Evolutionary conservation across 2,888 invertebrate species (phyloP).

Genomic region (Heteromurus nitidus): DNA sequence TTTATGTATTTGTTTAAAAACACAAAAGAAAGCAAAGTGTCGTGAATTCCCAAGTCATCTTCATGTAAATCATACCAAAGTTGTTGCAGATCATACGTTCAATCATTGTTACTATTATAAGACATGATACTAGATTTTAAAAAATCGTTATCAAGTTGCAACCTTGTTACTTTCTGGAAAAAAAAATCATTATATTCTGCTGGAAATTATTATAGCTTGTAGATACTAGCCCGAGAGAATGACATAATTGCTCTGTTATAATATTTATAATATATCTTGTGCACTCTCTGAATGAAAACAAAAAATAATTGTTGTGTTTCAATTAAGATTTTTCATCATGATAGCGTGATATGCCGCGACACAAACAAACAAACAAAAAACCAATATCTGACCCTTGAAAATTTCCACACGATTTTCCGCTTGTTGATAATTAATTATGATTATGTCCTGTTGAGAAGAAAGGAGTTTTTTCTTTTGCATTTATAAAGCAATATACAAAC

Average conservation of each 20-base stretch:
- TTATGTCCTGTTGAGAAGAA: constrained; percentile 51
- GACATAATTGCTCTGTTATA: constrained; percentile 33
- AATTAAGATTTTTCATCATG: constrained; percentile 19
- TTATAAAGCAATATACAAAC: constrained; percentile 52
- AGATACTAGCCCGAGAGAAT: constrained; percentile 33
- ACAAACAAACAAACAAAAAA: background rate
- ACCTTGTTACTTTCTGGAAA: constrained; percentile 55
- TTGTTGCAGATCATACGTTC: constrained; percentile 64
- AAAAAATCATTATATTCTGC: constrained; percentile 34
- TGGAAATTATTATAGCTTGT: constrained; percentile 43
- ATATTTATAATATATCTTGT: constrained; percentile 29
- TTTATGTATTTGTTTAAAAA: constrained; percentile 37
- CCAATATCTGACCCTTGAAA: constrained; percentile 18
- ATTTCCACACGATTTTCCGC: constrained; percentile 33
- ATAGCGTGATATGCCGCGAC: constrained; percentile 14
- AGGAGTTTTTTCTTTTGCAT: no score
- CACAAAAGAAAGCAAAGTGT: constrained; percentile 14
- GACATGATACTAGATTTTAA: constrained; percentile 38
- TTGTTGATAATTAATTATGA: constrained; percentile 49
- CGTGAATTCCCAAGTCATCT: constrained; percentile 61
- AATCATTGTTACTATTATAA: constrained; percentile 61
- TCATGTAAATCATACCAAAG: constrained; percentile 64
- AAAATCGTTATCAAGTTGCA: constrained; percentile 47
- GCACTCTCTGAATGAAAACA: constrained; percentile 15
- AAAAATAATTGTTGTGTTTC: constrained; percentile 7